Evolutionary conservation across 2,888 invertebrate species (phyloP), one percentile per base, ranked within the genome.

Genomic region (Tinea semifulvella): DNA sequence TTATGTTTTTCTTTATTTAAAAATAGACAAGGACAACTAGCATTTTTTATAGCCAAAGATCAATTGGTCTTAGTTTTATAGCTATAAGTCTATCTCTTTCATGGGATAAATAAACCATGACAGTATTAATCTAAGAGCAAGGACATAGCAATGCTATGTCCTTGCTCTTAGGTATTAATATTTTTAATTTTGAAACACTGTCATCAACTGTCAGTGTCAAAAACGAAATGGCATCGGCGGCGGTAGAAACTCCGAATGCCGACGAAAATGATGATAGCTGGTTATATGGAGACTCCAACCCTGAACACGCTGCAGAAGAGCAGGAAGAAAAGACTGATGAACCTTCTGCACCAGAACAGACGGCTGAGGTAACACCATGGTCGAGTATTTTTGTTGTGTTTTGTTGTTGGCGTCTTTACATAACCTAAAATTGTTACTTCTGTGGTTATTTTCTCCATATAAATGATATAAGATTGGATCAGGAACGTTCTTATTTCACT

Each of bases 211-310:
- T n/a, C n/a, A n/a, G n/a, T n/a, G n/a, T n/a, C n/a, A n/a, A n/a
- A n/a, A 13, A 14, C 5, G 7, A 11, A 31, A 31, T 31, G 31
- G 31, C 31, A 31, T 31, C 31, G 31, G 31, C 31, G 31, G 31
- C 11, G 31, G 31, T 31, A 7, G 31, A 14, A 7, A 31, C 31
- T 31, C 61, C 68, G 46, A 65, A 74, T 16, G 69, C 69, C 19
- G 79, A 77, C 58, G 88, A 88, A 67, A 91, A 90, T 70, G 94
- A 94, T 64, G 94, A 94, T 79, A 90, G 86, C 61, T 94, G 93
- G 93, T 79, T 94, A 48, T 94, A 94, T 59, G 94, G 94, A 14
- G 92, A 92, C 57, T 87, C 88, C 1, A 86, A 84, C 56, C 81
- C 83, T 22, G 84, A 81, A 18, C 65, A 64, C 44, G 53, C 58